Evolutionary conservation across 2,797 vertebrate genomes (phyloP).

Genomic region (Gallinago solitaria): DNA sequence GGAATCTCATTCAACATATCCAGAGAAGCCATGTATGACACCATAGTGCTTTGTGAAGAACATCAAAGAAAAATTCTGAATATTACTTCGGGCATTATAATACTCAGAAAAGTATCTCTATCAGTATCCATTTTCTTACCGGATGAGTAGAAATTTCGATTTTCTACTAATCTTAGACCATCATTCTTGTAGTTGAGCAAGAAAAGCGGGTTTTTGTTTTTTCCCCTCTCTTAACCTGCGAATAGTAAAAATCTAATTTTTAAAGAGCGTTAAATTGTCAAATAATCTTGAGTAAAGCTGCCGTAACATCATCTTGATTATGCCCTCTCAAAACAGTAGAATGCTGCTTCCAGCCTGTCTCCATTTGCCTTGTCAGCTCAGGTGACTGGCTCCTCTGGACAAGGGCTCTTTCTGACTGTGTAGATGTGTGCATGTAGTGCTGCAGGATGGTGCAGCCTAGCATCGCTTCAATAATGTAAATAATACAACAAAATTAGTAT

Average conservation of each 20-base stretch:
- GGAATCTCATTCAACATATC: not conserved
- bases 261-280: not conserved
- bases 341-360: not conserved
- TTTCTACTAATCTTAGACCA: not conserved
- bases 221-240: not conserved
- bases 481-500: not conserved
- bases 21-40: not conserved
- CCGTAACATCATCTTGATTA: not conserved
- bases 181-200: not conserved
- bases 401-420: not conserved
- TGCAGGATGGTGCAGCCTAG: not conserved
- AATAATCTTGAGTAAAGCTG: not conserved
- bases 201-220: not conserved
- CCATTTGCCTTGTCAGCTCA: not conserved
- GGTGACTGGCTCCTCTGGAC: not conserved
- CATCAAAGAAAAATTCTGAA: not conserved
- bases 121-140: not conserved
- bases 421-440: not conserved
- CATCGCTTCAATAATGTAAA: not conserved
- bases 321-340: not conserved
- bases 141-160: not conserved
- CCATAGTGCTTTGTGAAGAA: not conserved
- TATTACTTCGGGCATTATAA: not conserved
- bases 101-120: not conserved
- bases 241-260: not conserved